Evolutionary conservation across 2,888 invertebrate species (phyloP).

Genomic region (Seira ritae): DNA sequence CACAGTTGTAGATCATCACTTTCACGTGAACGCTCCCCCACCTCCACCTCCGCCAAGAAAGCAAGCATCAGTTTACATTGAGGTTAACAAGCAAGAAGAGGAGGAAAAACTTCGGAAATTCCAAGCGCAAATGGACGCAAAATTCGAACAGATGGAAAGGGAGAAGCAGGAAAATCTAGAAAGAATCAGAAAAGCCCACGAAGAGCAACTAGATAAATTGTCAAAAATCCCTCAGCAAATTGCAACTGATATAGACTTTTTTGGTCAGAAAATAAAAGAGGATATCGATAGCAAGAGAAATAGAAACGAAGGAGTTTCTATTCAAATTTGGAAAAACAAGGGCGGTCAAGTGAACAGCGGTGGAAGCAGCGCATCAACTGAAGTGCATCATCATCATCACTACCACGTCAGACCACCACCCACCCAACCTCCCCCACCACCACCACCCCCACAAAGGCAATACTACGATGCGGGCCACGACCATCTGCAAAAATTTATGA

Average conservation of each 20-base stretch:
- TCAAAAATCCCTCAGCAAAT: conserved; percentile 35
- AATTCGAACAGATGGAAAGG: conserved; percentile 17
- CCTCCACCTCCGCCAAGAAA: conserved; percentile 23
- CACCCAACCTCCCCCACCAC: conserved; percentile 16
- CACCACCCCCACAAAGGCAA: not conserved
- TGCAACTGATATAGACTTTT: conserved; percentile 24
- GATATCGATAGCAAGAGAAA: conserved; percentile 30
- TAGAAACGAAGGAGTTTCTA: conserved; percentile 27
- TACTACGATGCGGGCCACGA: not conserved
- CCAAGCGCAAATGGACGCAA: conserved; percentile 15
- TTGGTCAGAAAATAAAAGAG: conserved; percentile 36
- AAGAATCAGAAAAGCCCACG: not conserved
- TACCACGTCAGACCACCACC: not conserved
- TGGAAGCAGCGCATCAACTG: not conserved
- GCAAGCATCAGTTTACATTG: not conserved
- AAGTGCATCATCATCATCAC: conserved; percentile 43
- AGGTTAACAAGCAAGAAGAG: not conserved
- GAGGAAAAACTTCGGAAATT: conserved; percentile 14
- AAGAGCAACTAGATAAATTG: conserved; percentile 27
- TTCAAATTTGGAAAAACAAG: conserved; percentile 40
- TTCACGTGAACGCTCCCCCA: not conserved
- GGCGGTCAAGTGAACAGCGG: not conserved
- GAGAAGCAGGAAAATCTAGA: conserved; percentile 33
- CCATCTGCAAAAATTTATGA: conserved; percentile 15
- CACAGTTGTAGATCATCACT: not conserved